Percentiles rank a stretch among this genome's conserved stretches.
Conservation (phyloP, 2,797 vertebrate genomes). For the Pangasius macronema region DNA sequence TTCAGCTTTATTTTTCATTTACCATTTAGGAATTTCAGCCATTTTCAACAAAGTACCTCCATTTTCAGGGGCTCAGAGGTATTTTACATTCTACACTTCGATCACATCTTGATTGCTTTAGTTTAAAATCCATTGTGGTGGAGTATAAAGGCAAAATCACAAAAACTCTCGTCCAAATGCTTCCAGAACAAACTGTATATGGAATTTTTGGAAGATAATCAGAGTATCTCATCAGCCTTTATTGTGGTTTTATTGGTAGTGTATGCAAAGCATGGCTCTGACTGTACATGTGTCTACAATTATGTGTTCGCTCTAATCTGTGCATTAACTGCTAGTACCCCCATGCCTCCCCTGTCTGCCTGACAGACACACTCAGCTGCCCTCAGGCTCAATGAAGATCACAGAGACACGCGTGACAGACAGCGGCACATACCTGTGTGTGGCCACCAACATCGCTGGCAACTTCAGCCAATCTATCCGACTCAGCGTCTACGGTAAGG, state of each 20-base stretch:
- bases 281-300: conserved; percentile 41
- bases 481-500: conserved; percentile 86
- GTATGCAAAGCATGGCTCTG: conserved; percentile 37
- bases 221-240: conserved; percentile 42
- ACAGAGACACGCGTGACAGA: conserved; percentile 84
- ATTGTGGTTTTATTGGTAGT: conserved; percentile 55
- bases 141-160: too few relatives aligned
- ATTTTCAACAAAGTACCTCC: too few relatives aligned
- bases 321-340: conserved; percentile 11
- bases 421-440: conserved; percentile 87
- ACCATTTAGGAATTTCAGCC: too few relatives aligned
- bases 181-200: background rate
- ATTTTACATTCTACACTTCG: too few relatives aligned
- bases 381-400: conserved; percentile 94
- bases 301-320: conserved; percentile 13
- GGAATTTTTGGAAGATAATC: conserved; percentile 53
- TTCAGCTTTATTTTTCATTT: too few relatives aligned
- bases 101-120: too few relatives aligned
- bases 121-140: too few relatives aligned
- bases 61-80: too few relatives aligned
- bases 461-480: conserved; percentile 85
- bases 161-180: too few relatives aligned
- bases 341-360: background rate
- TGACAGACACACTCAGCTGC: conserved; percentile 86
- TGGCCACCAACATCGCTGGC: conserved; percentile 95